phyloP scores from a whole-genome alignment of 2,797 vertebrate genomes.

The Melanotaenia trifasciata region DNA sequence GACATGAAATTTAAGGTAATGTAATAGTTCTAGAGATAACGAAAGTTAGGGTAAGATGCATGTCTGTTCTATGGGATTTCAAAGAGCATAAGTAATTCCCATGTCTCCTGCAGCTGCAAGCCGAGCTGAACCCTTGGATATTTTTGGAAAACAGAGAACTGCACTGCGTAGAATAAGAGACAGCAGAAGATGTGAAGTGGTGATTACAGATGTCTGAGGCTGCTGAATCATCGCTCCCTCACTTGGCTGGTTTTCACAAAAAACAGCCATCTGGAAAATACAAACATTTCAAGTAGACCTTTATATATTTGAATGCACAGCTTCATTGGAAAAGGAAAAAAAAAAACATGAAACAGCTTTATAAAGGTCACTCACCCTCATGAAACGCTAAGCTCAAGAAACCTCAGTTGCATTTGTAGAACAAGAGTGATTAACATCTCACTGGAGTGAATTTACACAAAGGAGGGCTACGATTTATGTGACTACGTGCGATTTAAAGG shows the following conservation, averaged over 20 bases:
- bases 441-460: conserved; percentile 9
- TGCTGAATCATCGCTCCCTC: conserved; percentile 65
- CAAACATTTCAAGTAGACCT: conserved; percentile 51
- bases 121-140: conserved; percentile 26
- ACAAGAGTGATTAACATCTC: conserved; percentile 36
- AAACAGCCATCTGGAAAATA: conserved; percentile 57
- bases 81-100: conserved; percentile 40
- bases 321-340: conserved; percentile 21
- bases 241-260: conserved; percentile 52
- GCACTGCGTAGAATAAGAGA: conserved; percentile 54
- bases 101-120: conserved; percentile 36
- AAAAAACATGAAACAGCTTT: conserved; percentile 14
- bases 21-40: conserved; percentile 21
- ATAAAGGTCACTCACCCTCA: conserved; percentile 38
- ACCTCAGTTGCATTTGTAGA: background rate
- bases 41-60: conserved; percentile 10
- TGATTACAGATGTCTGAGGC: conserved; percentile 63
- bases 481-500: conserved; percentile 5
- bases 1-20: conserved; percentile 54
- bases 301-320: conserved; percentile 28
- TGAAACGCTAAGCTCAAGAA: conserved; percentile 17
- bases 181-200: conserved; percentile 60
- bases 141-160: conserved; percentile 60
- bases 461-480: conserved; percentile 12
- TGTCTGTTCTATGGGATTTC: conserved; percentile 30